Conservation (phyloP, 2,797 vertebrate species). For the Salarias fasciatus region DNA sequence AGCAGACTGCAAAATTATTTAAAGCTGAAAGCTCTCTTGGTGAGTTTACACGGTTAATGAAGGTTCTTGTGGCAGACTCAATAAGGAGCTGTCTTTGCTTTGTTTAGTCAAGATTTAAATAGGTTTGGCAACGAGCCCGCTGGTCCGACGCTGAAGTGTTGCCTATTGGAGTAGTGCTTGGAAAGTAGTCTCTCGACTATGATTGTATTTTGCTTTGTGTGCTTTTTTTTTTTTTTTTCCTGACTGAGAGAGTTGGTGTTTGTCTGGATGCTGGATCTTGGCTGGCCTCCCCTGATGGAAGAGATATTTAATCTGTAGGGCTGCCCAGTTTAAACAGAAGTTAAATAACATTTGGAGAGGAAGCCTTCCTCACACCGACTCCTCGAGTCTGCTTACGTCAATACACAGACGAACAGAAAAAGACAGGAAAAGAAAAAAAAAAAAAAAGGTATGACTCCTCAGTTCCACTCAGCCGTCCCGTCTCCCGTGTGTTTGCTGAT, state of each 20-base stretch:
- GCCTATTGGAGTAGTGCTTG: constrained; percentile 45
- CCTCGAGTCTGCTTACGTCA: neutral
- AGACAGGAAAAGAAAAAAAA: neutral
- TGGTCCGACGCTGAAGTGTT: constrained; percentile 54
- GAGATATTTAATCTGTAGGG: constrained; percentile 28
- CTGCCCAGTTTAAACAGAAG: constrained; percentile 43
- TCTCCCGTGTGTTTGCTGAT: constrained; percentile 26
- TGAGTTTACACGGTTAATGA: constrained; percentile 62
- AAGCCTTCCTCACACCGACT: constrained; percentile 12
- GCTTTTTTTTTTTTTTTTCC: too few species aligned
- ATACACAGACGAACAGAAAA: neutral
- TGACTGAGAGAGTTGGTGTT: constrained; percentile 21
- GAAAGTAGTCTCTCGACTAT: constrained; percentile 36
- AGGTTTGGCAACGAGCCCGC: constrained; percentile 62
- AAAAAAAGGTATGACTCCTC: too few species aligned
- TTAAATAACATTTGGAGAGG: constrained; percentile 42
- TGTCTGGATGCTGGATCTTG: constrained; percentile 18
- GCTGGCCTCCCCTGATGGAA: constrained; percentile 12
- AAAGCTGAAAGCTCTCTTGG: constrained; percentile 47
- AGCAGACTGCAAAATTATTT: constrained; percentile 52
- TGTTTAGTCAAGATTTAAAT: constrained; percentile 72
- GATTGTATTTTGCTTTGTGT: constrained; percentile 43
- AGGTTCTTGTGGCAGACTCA: constrained; percentile 61
- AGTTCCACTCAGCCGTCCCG: neutral
- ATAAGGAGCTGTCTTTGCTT: constrained; percentile 63